phyloP scores from a whole-genome alignment of 1,140 invertebrate genomes.

The Ectropis grisescens region DNA sequence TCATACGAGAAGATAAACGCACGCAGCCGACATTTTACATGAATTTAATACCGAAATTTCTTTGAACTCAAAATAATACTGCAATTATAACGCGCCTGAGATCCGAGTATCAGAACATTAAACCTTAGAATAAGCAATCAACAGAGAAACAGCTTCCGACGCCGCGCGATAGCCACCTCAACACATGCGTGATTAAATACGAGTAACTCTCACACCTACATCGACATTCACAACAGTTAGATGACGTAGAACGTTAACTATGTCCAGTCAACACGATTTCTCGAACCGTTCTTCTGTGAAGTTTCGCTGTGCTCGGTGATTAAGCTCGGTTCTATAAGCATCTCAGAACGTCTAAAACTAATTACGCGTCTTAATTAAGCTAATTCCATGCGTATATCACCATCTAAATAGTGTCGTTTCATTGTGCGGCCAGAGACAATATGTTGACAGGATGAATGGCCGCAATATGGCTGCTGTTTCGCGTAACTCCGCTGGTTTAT shows the following conservation, averaged over 20 bases:
- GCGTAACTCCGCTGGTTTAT: conserved; percentile 53
- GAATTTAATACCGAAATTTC: conserved; percentile 15
- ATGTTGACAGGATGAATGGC: conserved; percentile 60
- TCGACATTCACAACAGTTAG: too few species aligned
- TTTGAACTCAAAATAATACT: conserved; percentile 16
- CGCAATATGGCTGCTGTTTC: conserved; percentile 47
- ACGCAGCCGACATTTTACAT: not conserved
- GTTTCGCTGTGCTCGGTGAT: conserved; percentile 4
- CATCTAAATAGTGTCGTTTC: conserved; percentile 44
- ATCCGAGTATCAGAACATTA: conserved; percentile 17
- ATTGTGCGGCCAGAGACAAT: conserved; percentile 56
- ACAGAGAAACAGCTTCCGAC: too few species aligned
- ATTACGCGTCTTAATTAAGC: conserved; percentile 52
- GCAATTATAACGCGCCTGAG: conserved; percentile 10
- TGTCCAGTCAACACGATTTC: too few species aligned
- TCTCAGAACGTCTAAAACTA: conserved; percentile 31
- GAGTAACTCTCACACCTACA: too few species aligned
- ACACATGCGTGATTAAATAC: too few species aligned
- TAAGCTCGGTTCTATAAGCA: conserved; percentile 11
- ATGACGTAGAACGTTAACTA: too few species aligned
- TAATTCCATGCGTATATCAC: conserved; percentile 46
- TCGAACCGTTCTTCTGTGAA: too few species aligned
- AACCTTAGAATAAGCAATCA: too few species aligned
- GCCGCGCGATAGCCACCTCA: too few species aligned
- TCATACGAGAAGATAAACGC: conserved; percentile 12